Conservation (phyloP, 2,113 vertebrate genomes). For the Macroglossus sobrinus region DNA sequence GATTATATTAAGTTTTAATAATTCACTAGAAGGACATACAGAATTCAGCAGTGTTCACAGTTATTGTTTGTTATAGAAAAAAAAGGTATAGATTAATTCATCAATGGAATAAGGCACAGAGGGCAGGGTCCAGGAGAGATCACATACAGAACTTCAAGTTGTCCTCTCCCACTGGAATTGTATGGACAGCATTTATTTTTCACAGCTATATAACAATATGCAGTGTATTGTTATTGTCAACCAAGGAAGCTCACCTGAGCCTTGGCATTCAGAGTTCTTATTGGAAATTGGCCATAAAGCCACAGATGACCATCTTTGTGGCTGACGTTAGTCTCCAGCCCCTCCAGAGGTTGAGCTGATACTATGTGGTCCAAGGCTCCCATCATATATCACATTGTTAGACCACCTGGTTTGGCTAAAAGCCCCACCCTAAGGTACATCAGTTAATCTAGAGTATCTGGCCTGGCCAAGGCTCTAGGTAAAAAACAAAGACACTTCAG, state of each 20-base stretch:
- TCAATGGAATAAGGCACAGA: neutral
- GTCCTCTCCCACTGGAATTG: neutral
- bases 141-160: neutral
- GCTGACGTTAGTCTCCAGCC: neutral
- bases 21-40: neutral
- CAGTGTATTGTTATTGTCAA: neutral
- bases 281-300: neutral
- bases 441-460: neutral
- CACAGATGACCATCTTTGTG: neutral
- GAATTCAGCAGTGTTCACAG: neutral
- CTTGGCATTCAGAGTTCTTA: neutral
- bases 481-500: neutral
- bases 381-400: neutral
- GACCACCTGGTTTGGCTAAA: neutral
- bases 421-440: neutral
- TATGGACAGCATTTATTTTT: neutral
- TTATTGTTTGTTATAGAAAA: neutral
- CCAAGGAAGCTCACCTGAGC: neutral
- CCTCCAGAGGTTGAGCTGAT: neutral
- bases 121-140: neutral
- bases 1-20: neutral
- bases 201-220: neutral
- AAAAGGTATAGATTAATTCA: neutral
- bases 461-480: neutral
- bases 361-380: neutral